Evolutionary conservation across 1,140 invertebrate species (phyloP), one percentile per base, ranked within the genome.

Genomic region (Hylaeus anthracinus): DNA sequence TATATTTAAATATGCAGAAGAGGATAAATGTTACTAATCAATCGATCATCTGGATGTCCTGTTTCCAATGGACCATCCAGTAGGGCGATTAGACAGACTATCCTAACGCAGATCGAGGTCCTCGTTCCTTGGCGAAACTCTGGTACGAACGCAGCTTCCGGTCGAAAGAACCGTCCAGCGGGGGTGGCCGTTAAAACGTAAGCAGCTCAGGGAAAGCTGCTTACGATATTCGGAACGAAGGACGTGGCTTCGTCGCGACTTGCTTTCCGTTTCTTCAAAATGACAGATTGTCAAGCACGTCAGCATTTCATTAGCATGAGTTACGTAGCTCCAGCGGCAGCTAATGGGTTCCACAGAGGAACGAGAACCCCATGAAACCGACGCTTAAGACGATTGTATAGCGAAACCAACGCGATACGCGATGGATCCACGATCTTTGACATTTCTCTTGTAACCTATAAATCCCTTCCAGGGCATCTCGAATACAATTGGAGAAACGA

Each of bases 201-300:
- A 85, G 85, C 83, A 79, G 86, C 85, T 87, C 84, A 81, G 26
- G 48, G 26, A 84, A 84, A 88, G 85, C 86, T 79, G 86, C 82
- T 88, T 87, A 88, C 83, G 82, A 86, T 86, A 86, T 77, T 86
- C 67, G 82, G 73, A 79, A 87, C 74, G 82, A 83, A 81, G 75
- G 60, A 73, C 71, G 60, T 15, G 60, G 56, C 15, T 75, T n/a
- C 61, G 48, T 10, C 65, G 55, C 14, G 64, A 74, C 45, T 39
- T 15, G n/a, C 58, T 41, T 73, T 56, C 58, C 55, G 51, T 43
- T 78, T 48, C 43, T 72, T 45, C 56, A 61, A 86, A 86, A 87
- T 83, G 85, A 83, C 81, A 83, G 72, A 60, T 61, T 86, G 77
- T 86, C 85, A 86, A 15, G 41, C 66, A 45, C 64, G 73, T 39